Evolutionary conservation across 2,797 vertebrate genomes (phyloP).

Genomic region (Pseudocheirus occidentalis): DNA sequence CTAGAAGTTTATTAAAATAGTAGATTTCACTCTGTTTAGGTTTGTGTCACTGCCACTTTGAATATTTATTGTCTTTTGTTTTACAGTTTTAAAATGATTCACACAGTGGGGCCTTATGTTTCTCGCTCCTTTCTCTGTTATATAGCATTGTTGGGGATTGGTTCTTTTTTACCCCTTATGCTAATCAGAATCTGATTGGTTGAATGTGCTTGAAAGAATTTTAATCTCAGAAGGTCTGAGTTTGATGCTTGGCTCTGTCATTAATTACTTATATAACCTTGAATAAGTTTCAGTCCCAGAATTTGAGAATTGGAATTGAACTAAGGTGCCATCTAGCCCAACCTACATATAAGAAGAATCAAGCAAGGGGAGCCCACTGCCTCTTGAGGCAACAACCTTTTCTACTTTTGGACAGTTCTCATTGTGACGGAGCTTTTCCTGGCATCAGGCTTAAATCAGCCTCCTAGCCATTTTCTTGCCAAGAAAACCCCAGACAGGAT

Average conservation of each 20-base stretch:
- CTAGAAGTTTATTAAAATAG: conserved; percentile 51
- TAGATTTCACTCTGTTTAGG: conserved; percentile 41
- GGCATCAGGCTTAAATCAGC: not conserved
- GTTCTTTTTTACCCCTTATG: not conserved
- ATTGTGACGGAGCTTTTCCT: not conserved
- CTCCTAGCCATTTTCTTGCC: not conserved
- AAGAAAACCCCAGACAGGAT: not conserved
- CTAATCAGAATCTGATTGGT: not conserved
- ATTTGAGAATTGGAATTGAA: not conserved
- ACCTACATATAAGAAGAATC: not conserved
- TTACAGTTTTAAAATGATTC: not conserved
- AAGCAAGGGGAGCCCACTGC: not conserved
- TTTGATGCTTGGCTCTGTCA: not conserved
- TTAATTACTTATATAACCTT: not conserved
- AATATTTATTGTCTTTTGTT: conserved; percentile 17
- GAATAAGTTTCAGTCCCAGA: not conserved
- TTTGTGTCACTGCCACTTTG: conserved; percentile 46
- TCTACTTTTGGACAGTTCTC: not conserved
- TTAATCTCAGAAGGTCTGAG: not conserved
- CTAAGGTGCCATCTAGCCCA: not conserved
- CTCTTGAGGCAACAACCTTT: not conserved
- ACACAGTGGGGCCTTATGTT: not conserved
- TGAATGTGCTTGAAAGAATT: not conserved
- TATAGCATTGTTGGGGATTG: conserved; percentile 31
- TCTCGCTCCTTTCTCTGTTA: conserved; percentile 20